phyloP scores from a whole-genome alignment of 92 coral and sea anemone species.

The Pocillopora meandrina region DNA sequence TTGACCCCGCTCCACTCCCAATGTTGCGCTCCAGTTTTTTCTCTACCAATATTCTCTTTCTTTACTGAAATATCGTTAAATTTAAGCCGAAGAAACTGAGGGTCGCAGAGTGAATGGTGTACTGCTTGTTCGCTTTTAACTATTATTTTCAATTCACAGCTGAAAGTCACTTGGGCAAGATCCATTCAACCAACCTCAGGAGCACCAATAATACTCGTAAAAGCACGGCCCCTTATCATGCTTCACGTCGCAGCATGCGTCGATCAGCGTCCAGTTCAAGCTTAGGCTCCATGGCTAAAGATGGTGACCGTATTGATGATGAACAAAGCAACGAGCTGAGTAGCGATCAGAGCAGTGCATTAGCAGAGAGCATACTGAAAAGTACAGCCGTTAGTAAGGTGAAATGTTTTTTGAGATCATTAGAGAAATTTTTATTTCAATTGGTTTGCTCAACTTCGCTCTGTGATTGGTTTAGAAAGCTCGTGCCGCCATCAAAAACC shows the following conservation, averaged over 20 bases:
- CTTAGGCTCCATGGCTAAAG: slow-evolving; percentile 66
- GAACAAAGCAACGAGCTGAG: slow-evolving; percentile 36
- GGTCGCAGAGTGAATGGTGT: background rate
- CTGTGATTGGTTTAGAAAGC: too few relatives aligned
- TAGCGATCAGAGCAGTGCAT: slow-evolving; percentile 18
- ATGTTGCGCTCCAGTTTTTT: too few relatives aligned
- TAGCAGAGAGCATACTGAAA: slow-evolving; percentile 14
- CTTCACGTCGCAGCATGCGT: slow-evolving; percentile 53
- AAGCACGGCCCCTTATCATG: slow-evolving; percentile 72
- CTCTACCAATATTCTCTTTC: too few relatives aligned
- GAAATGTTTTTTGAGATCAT: background rate
- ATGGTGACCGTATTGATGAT: slow-evolving; percentile 41
- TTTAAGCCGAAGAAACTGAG: too few relatives aligned
- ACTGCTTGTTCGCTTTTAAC: background rate
- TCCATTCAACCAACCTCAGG: slow-evolving; percentile 56
- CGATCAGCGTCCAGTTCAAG: slow-evolving; percentile 79
- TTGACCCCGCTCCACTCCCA: too few relatives aligned
- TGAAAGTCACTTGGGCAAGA: slow-evolving; percentile 61
- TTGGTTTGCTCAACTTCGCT: too few relatives aligned
- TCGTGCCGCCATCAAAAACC: too few relatives aligned
- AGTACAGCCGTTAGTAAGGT: slow-evolving; percentile 20
- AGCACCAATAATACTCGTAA: slow-evolving; percentile 62
- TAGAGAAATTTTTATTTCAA: too few relatives aligned
- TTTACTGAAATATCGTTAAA: too few relatives aligned
- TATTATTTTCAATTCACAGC: background rate